Evolutionary conservation across 2,797 vertebrate species (phyloP), one percentile per base, ranked within the genome.

Genomic region (Phataginus tricuspis): DNA sequence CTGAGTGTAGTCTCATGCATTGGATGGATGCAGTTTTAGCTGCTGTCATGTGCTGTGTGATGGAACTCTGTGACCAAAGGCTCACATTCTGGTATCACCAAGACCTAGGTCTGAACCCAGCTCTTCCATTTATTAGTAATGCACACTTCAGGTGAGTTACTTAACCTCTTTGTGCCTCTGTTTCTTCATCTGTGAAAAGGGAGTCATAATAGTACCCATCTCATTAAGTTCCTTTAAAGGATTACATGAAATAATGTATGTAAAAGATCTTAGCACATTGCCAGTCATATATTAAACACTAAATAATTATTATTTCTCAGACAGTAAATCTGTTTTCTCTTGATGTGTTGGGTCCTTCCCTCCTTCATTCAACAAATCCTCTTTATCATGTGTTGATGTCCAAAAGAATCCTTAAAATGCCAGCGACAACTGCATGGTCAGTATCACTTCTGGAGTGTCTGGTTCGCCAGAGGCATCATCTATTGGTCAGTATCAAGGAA

Each of bases 131-230:
- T 57, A 61, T 45, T 74, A 90, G 31, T 16, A 49, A 6, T n/a
- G 34, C 61, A 12, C 45, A 11, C 42, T 80, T 66, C 39, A 21
- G n/a, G 66, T 10, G 64, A 90, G 34, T 87, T 59, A 61, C 23
- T 51, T 25, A 86, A 14, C 18, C 10, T 31, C 37, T 88, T 18
- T 16, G 23, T 83, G 78, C 74, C 63, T 95, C 69, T 63, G 86
- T 69, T 34, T 88, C 69, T 82, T 82, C 74, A 53, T 51, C 63
- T 69, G 66, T 75, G 95, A 94, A 90, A 85, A 61, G 45, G 23
- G 37, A 31, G 29, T 88, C 27, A n/a, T 85, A 87, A 9, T 37
- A 77, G 6, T 68, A 64, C 0, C 19, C 14, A 63, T 39, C 7
- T 84, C 2, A 31, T 31, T 51, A 21, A 34, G 15, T 90, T 83